These are phyloP conservation scores for Pteromalus puparum DNA, from an alignment of 1,140 invertebrate species.

Conservation along the genomic window DNA sequence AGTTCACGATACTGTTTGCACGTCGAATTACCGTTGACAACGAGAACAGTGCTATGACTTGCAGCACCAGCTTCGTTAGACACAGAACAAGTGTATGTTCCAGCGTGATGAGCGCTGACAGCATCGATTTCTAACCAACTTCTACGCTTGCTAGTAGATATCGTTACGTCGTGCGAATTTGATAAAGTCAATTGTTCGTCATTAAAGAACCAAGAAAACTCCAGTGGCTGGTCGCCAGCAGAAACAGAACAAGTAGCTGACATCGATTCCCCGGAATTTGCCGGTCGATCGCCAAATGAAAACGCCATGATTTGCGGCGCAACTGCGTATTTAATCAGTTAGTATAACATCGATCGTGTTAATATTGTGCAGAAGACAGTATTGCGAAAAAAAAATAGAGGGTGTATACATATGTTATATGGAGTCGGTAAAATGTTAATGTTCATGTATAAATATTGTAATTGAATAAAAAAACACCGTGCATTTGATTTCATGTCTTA, in stretches of 20 bases:
- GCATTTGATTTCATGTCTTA: conserved; percentile 4
- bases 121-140: conserved; percentile 50
- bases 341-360: not conserved
- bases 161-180: conserved; percentile 34
- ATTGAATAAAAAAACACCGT: not conserved
- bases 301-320: conserved; percentile 76
- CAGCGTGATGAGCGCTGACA: conserved; percentile 64
- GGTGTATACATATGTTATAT: not conserved
- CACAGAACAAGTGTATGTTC: conserved; percentile 64
- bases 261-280: conserved; percentile 86
- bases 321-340: conserved; percentile 56
- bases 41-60: conserved; percentile 57
- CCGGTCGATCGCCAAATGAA: conserved; percentile 78
- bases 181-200: conserved; percentile 22
- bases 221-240: conserved; percentile 84
- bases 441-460: not conserved
- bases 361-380: not conserved
- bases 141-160: conserved; percentile 26
- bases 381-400: not conserved
- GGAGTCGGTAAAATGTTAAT: not conserved
- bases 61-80: conserved; percentile 69
- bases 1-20: too few relatives aligned
- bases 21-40: too few relatives aligned
- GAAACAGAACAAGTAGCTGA: conserved; percentile 85
- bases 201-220: conserved; percentile 59